These are phyloP conservation scores for Gila robusta DNA, from an alignment of 2,797 vertebrate genomes.

Conservation along the genomic window DNA sequence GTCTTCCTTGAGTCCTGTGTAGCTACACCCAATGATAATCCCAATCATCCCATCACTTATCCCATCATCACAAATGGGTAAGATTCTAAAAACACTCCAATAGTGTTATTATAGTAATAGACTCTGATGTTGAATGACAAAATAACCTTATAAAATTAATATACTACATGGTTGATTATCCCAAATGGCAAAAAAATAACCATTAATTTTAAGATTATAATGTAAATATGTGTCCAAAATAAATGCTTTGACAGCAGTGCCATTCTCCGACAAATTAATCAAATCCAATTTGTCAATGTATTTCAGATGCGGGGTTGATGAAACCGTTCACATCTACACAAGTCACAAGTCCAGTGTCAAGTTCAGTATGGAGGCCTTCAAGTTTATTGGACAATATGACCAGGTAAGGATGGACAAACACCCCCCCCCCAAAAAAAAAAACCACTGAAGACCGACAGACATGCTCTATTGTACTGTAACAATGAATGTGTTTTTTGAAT, in stretches of 20 bases:
- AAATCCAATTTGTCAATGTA: not conserved
- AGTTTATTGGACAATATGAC: constrained; percentile 75
- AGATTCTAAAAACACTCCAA: not conserved
- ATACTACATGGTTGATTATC: not conserved
- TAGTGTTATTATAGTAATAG: not conserved
- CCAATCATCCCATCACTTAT: constrained; percentile 64
- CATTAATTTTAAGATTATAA: not conserved
- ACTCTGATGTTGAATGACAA: not conserved
- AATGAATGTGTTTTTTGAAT: constrained; percentile 12
- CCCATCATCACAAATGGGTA: constrained; percentile 69
- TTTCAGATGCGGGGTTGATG: constrained; percentile 70
- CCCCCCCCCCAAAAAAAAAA: too few species aligned
- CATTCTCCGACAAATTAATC: not conserved
- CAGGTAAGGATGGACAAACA: constrained; percentile 63
- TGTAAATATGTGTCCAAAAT: not conserved
- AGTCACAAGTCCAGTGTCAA: constrained; percentile 50
- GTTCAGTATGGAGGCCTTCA: constrained; percentile 77
- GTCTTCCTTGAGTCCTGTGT: constrained; percentile 73
- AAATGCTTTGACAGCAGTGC: not conserved
- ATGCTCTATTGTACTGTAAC: not conserved
- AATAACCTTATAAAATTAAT: not conserved
- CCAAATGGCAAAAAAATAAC: not conserved
- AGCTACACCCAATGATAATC: constrained; percentile 68
- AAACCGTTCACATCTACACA: constrained; percentile 63
- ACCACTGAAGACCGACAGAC: too few species aligned